Conservation (phyloP, 2,113 vertebrate species). For the Origma solitaria region DNA sequence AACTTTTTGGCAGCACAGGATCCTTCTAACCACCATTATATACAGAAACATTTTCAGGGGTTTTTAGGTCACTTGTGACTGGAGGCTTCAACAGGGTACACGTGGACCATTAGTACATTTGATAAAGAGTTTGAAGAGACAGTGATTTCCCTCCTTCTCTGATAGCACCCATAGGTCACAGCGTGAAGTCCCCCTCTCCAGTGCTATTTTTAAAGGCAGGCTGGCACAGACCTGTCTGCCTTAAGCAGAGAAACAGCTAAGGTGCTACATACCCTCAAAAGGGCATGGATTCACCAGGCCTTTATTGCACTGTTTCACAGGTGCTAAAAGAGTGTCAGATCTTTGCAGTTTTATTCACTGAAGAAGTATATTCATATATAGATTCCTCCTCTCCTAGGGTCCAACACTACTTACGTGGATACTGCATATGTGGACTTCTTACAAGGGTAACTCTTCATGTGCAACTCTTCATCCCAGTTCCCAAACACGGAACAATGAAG, state of each 20-base stretch:
- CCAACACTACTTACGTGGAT: neutral
- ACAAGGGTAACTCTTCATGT: neutral
- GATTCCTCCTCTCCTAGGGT: neutral
- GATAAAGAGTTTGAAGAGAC: neutral
- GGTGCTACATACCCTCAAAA: neutral
- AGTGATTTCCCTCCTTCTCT: neutral
- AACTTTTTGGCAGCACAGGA: neutral
- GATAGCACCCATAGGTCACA: neutral
- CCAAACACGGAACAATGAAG: rapidly evolving
- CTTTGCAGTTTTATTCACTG: neutral
- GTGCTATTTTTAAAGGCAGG: neutral
- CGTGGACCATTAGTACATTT: neutral
- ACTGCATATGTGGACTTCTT: neutral
- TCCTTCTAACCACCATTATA: neutral
- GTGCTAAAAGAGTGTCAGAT: neutral
- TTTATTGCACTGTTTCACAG: neutral
- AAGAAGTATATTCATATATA: neutral
- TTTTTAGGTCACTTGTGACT: neutral
- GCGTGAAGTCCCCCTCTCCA: neutral
- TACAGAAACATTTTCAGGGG: neutral
- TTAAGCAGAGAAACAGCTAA: neutral
- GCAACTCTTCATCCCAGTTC: neutral
- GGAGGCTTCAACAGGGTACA: neutral
- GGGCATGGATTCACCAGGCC: neutral
- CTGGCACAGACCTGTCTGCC: neutral